A percentile compares a stretch with the other conserved stretches of the same genome.
Evolutionary conservation across 2,113 vertebrate species (phyloP).

Genomic region (Chauna torquata): DNA sequence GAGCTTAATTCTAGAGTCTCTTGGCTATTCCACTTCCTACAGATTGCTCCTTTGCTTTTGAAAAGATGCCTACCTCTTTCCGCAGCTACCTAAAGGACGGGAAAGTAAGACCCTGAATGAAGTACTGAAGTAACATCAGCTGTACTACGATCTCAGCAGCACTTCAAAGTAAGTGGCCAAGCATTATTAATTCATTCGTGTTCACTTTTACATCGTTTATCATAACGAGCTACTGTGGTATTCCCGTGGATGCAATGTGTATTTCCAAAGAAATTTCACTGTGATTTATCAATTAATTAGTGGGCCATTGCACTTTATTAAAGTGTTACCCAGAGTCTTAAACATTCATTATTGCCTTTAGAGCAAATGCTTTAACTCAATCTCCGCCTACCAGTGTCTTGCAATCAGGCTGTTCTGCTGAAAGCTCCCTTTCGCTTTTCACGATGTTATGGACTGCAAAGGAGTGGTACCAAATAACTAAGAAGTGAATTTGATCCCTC

Average conservation of each 20-base stretch:
- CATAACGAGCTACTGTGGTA: not conserved
- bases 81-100: not conserved
- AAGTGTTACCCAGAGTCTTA: not conserved
- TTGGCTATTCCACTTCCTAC: not conserved
- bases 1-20: not conserved
- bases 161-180: not conserved
- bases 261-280: not conserved
- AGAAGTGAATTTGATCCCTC: not conserved
- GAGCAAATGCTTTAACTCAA: not conserved
- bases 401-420: not conserved
- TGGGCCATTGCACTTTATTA: not conserved
- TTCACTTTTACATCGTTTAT: not conserved
- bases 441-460: not conserved
- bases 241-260: not conserved
- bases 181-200: not conserved
- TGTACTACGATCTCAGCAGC: not conserved
- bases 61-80: not conserved
- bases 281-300: slow-evolving; percentile 12
- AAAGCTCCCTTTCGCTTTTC: not conserved
- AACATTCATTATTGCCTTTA: not conserved
- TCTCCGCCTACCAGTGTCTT: not conserved
- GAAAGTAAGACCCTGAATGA: not conserved
- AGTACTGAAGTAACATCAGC: not conserved
- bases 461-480: not conserved
- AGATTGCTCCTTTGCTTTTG: not conserved